Conservation (phyloP, 2,797 vertebrate species). For the Poeciliopsis paucimaculata region DNA sequence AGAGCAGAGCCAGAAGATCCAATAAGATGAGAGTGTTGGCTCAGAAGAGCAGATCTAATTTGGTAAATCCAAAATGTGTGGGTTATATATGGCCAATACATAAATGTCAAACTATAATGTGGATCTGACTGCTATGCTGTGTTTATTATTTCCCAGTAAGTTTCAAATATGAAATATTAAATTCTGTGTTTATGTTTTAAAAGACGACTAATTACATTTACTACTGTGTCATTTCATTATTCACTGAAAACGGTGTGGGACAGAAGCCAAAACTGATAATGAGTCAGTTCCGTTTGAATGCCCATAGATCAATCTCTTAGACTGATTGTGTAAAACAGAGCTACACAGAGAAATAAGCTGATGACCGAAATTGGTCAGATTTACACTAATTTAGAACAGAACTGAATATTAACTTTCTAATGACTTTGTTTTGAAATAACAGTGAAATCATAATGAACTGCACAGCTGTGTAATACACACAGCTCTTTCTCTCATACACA, state of each 20-base stretch:
- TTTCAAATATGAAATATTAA: neutral
- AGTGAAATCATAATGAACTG: neutral
- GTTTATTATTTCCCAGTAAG: neutral
- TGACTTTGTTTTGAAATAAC: neutral
- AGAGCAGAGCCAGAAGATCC: neutral
- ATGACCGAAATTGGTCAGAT: neutral
- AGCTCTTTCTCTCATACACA: too few species aligned
- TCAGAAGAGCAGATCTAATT: neutral
- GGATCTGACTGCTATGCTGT: neutral
- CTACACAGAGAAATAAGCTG: neutral
- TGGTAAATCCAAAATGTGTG: neutral
- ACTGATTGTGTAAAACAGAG: neutral
- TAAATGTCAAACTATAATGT: neutral
- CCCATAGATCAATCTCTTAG: neutral
- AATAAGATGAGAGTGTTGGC: neutral
- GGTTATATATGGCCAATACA: neutral
- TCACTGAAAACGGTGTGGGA: neutral
- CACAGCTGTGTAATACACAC: neutral
- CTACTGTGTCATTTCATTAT: neutral
- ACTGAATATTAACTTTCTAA: neutral
- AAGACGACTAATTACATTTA: neutral
- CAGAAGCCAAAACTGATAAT: neutral
- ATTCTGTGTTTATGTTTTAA: neutral
- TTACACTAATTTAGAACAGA: neutral
- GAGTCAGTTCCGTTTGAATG: neutral